phyloP scores from a whole-genome alignment of 2,888 invertebrate species.

The Bruchidius siliquastri region DNA sequence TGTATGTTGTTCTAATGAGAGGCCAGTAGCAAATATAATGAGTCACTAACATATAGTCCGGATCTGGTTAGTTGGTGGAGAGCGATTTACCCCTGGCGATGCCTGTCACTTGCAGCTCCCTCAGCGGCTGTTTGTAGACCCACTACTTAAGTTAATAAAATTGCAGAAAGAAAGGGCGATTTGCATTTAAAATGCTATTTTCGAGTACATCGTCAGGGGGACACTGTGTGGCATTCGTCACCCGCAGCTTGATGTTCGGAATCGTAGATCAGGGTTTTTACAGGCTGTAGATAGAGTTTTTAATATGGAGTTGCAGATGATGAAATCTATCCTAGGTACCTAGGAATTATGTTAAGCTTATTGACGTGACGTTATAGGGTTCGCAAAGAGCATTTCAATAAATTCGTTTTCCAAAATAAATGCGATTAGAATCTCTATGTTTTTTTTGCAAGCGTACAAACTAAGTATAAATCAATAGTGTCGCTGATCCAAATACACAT shows the following conservation, averaged over 20 bases:
- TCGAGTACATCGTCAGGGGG: conserved; percentile 1
- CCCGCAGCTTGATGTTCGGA: background rate
- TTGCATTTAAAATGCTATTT: conserved; percentile 21
- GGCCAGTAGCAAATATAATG: no score
- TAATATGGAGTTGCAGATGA: background rate
- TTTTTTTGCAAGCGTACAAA: no score
- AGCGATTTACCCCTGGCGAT: conserved; percentile 5
- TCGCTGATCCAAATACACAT: no score
- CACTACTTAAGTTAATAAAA: conserved; percentile 34
- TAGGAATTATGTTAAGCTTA: no score
- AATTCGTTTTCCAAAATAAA: no score
- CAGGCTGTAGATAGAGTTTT: background rate
- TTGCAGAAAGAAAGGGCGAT: conserved; percentile 30
- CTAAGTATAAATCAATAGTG: no score
- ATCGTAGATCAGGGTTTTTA: background rate
- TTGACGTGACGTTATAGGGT: no score
- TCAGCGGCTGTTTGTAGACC: conserved; percentile 19
- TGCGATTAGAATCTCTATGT: no score
- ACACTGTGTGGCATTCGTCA: conserved; percentile 1
- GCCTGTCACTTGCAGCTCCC: conserved; percentile 34
- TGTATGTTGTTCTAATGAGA: no score
- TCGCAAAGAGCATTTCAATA: no score
- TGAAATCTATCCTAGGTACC: no score
- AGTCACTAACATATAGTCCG: background rate
- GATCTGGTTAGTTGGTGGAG: background rate